Conservation (phyloP, 2,888 invertebrate genomes). For the Tetragonisca angustula region DNA sequence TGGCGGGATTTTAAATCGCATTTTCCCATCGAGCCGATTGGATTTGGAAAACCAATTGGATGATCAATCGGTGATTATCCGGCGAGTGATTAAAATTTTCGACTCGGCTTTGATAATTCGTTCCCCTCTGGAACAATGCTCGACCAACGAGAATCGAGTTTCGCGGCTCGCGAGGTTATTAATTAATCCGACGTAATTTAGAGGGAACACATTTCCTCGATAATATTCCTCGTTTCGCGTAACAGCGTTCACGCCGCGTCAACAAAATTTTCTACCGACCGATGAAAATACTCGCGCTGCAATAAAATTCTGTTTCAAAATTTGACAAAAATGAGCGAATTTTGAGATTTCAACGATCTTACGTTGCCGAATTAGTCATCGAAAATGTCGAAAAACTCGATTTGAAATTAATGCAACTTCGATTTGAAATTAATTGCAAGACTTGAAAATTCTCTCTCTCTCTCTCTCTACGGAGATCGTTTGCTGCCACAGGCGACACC, state of each 20-base stretch:
- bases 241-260: background rate
- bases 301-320: background rate
- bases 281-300: background rate
- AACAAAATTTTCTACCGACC: background rate
- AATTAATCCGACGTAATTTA: background rate
- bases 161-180: background rate
- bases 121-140: background rate
- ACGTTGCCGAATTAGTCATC: no score
- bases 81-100: background rate
- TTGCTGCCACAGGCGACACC: background rate
- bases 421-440: no score
- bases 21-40: conserved; percentile 42
- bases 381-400: no score
- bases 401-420: no score
- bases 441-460: no score
- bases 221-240: background rate
- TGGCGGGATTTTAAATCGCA: conserved; percentile 34
- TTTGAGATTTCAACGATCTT: background rate
- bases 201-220: background rate
- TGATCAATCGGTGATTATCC: background rate
- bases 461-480: no score
- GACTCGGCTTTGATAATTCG: background rate
- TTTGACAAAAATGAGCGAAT: background rate
- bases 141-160: background rate
- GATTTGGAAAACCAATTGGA: conserved; percentile 20